Base-by-base conservation (phyloP, 2,888 invertebrate genomes). In the Nephrotoma appendiculata region DNA sequence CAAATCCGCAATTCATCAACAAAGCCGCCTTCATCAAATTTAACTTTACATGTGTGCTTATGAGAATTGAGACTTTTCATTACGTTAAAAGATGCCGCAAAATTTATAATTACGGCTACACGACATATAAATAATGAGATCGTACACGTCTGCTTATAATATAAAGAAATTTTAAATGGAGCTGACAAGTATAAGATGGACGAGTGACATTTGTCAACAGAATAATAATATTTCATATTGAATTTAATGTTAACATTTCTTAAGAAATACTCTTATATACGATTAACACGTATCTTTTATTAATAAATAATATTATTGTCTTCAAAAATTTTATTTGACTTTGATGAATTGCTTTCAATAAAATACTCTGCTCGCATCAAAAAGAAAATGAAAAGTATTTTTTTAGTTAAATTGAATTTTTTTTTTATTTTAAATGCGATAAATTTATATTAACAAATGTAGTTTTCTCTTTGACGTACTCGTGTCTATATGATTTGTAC, bases 181-280 rank as follows among this genome's bases (percentile, higher is more conserved):
- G 42, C 9, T 84, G 84, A 41, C 83, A 83, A 83, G 41, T 9
- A 41, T 42, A 84, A 42, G 84, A 84, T 84, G 84, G 84, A 84
- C 84, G 84, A 84, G 42, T 84, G 84, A 84, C 84, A 84, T 84
- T 84, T 84, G 84, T 84, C 84, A 84, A 84, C 84, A 42, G 43
- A 84, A 84, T 84, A 84, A 84, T 43, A 43, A 84, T 84, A 15
- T 42, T 84, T 84, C 84, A 42, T 84, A 42, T 84, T 84, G 84
- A 42, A 31, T 71, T 71, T 71, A 71, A 71, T 71, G 71, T 71
- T 31, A 71, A 71, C 19, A 15, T 71, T 71, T 71, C 71, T 71
- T 71, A 71, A 71, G 71, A 71, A 19, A 52, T 52, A 52, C 12
- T 9, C 48, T 12, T 48, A 2, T 31, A 52, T 52, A 15, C 52